Base-by-base conservation (phyloP, 2,888 invertebrate species). In the Sclerodermus sp. region DNA sequence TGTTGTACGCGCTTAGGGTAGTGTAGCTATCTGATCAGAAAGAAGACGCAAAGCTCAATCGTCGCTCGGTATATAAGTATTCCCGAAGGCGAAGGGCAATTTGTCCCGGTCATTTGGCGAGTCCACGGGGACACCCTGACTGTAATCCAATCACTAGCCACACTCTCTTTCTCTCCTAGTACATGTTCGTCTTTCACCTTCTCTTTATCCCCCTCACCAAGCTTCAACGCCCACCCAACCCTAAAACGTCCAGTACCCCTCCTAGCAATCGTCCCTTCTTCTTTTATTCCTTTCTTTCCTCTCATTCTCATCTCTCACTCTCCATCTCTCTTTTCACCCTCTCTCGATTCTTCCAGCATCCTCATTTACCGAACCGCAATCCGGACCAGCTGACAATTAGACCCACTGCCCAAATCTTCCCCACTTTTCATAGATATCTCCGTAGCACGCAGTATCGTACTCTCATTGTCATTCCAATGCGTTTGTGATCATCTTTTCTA, bases 71-170 rank as follows among this genome's bases (percentile, higher is more conserved):
- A 72, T 76, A 76, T 76, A 77, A 77, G 78, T 76, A 78, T 78
- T 78, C 78, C 77, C 78, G 75, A 72, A 76, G 78, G 78, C 76
- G 63, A 76, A 74, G 75, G 76, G 75, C 78, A 78, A 78, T 78
- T 78, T 78, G 78, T 78, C 78, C 77, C 77, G 77, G 78, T 78
- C 77, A 78, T 77, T 78, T 77, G 77, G 73, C 71, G 68, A 71
- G 74, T 76, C 77, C 78, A 66, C 68, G 65, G 78, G 76, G 78
- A 77, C 75, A 73, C 71, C 70, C 75, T 72, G 73, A 76, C 76
- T 76, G 77, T 77, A 78, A 78, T 78, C 77, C 77, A 78, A 78
- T 78, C 77, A 78, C 77, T 73, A 71, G 76, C 75, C 75, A 68
- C 77, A 73, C 76, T 73, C 70, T 65, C 57, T 58, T 58, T 65